Evolutionary conservation across 2,888 invertebrate genomes (phyloP).

Genomic region (Allophyes oxyacanthae): DNA sequence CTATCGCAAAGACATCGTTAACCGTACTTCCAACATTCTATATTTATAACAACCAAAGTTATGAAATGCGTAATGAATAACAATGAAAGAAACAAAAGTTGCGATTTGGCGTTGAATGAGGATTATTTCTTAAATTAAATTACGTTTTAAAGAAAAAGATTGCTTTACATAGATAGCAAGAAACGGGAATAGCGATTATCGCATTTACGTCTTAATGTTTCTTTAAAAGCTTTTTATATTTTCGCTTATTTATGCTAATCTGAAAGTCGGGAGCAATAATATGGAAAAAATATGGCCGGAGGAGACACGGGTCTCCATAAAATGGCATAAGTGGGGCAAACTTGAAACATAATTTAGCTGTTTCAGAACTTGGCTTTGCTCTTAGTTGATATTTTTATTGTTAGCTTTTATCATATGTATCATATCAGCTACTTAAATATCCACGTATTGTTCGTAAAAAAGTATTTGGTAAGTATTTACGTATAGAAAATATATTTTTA

Average conservation of each 20-base stretch:
- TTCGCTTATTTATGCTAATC: constrained; percentile 75
- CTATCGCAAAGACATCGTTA: no score
- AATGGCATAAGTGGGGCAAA: constrained; percentile 72
- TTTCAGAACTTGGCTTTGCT: constrained; percentile 65
- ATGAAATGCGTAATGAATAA: constrained; percentile 49
- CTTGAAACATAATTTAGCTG: constrained; percentile 74
- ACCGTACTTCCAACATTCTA: background rate
- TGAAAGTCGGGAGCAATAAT: constrained; percentile 73
- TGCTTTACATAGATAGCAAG: constrained; percentile 57
- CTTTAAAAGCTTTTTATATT: constrained; percentile 74
- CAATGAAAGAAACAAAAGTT: constrained; percentile 56
- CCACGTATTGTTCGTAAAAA: background rate
- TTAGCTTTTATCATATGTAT: constrained; percentile 42
- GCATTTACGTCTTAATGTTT: constrained; percentile 68
- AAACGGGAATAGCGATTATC: constrained; percentile 66
- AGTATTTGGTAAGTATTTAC: no score
- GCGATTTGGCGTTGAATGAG: constrained; percentile 48
- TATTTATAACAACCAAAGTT: constrained; percentile 41
- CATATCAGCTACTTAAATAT: background rate
- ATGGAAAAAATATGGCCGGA: constrained; percentile 69
- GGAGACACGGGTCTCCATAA: constrained; percentile 72
- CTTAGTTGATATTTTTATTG: constrained; percentile 59
- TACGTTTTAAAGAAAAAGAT: constrained; percentile 56
- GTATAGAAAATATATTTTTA: no score
- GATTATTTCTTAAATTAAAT: constrained; percentile 51